Evolutionary conservation across 2,113 vertebrate species (phyloP).

Genomic region (Carlito syrichta): DNA sequence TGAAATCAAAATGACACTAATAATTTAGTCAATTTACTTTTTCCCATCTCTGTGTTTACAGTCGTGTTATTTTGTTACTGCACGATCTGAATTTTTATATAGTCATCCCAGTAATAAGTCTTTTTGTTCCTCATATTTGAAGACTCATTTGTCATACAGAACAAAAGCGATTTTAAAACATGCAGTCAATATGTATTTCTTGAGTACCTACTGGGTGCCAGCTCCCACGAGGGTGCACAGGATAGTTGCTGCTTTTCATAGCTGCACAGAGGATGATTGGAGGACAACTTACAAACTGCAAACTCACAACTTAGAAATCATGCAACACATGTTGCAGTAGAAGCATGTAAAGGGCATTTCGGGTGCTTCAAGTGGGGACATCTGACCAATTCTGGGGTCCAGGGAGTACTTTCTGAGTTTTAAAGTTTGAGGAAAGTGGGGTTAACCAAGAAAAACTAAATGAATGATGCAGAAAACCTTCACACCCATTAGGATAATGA

Average conservation of each 20-base stretch:
- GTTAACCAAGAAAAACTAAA: neutral
- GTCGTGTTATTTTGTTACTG: slow-evolving; percentile 1
- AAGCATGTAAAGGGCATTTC: fast-evolving
- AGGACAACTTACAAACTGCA: too few species aligned
- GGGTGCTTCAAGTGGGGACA: fast-evolving
- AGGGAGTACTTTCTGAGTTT: neutral
- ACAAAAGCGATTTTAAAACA: neutral
- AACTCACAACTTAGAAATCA: neutral
- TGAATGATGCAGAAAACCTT: neutral
- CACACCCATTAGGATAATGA: neutral
- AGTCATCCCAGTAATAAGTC: neutral
- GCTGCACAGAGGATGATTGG: neutral
- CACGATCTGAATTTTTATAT: slow-evolving; percentile 46
- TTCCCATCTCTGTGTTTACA: slow-evolving; percentile 46
- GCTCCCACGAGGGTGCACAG: fast-evolving
- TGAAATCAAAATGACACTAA: slow-evolving; percentile 69
- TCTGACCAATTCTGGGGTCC: neutral
- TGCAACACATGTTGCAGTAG: fast-evolving
- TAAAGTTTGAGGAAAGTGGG: neutral
- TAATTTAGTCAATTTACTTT: slow-evolving; percentile 71
- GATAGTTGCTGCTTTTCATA: neutral
- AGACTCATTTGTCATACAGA: neutral
- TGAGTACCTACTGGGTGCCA: neutral
- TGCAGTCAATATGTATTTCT: neutral
- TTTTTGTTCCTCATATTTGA: neutral